These are phyloP conservation scores for Piprites chloris DNA, from an alignment of 2,113 vertebrate genomes.

Conservation along the genomic window DNA sequence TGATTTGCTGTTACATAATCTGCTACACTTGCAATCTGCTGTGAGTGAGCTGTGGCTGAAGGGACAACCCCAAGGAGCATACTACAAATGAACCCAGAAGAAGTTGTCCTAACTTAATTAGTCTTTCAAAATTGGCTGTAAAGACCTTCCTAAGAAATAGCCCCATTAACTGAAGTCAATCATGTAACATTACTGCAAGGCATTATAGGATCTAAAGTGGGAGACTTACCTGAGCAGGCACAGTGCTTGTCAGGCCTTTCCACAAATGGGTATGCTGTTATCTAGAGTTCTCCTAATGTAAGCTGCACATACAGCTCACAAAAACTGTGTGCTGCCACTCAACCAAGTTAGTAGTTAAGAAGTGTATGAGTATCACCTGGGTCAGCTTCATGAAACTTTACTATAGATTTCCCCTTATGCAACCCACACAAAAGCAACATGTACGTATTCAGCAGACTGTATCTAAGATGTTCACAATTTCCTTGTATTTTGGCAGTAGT, in stretches of 20 bases:
- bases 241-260: background rate
- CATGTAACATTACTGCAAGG: background rate
- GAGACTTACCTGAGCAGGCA: accelerated
- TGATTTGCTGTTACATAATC: background rate
- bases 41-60: background rate
- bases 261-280: background rate
- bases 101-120: background rate
- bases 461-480: background rate
- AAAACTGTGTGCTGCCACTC: background rate
- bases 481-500: background rate
- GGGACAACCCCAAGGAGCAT: background rate
- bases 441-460: background rate
- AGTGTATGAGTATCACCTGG: background rate
- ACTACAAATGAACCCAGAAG: background rate
- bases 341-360: background rate
- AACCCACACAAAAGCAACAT: background rate
- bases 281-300: background rate
- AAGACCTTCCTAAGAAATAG: background rate
- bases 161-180: background rate
- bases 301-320: background rate
- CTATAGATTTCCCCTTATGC: background rate
- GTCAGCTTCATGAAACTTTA: background rate
- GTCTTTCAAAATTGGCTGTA: background rate
- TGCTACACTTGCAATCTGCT: background rate
- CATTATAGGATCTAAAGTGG: background rate